These are phyloP conservation scores for Augochlorella aurata DNA, from an alignment of 2,888 invertebrate species.

Conservation along the genomic window DNA sequence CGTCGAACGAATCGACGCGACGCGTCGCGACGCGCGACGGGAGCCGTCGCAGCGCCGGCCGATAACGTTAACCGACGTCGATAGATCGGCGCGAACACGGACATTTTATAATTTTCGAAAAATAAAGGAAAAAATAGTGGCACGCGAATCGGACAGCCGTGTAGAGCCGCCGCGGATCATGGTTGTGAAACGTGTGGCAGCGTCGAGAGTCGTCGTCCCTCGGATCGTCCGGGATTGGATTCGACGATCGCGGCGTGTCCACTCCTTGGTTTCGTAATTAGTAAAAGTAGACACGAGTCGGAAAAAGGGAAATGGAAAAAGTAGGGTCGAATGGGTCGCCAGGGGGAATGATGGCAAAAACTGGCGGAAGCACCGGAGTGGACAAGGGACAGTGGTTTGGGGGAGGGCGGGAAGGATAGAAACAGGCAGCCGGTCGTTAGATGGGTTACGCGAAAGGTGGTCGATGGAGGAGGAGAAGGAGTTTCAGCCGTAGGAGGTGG, in stretches of 20 bases:
- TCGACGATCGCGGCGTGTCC: slow-evolving; percentile 52
- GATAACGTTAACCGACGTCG: not conserved
- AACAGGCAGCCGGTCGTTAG: slow-evolving; percentile 62
- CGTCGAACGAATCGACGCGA: slow-evolving; percentile 3
- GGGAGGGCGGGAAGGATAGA: slow-evolving; percentile 54
- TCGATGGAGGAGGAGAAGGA: slow-evolving; percentile 60
- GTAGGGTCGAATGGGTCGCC: not conserved
- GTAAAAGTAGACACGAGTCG: slow-evolving; percentile 70
- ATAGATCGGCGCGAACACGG: not conserved
- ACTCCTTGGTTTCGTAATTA: slow-evolving; percentile 71
- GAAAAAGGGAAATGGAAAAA: slow-evolving; percentile 36
- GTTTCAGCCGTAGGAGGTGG: slow-evolving; percentile 49
- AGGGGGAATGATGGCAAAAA: slow-evolving; percentile 2
- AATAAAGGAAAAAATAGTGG: not conserved
- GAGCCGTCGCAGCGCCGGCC: not conserved
- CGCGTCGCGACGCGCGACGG: not conserved
- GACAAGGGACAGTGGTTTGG: slow-evolving; percentile 31
- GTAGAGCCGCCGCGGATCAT: not conserved
- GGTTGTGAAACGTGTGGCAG: not conserved
- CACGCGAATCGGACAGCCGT: not conserved
- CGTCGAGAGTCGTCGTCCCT: slow-evolving; percentile 18
- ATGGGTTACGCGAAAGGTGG: slow-evolving; percentile 62
- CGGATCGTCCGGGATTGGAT: slow-evolving; percentile 40
- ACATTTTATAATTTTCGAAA: not conserved
- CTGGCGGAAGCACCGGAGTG: slow-evolving; percentile 19